These are phyloP conservation scores for Elaphurus davidianus DNA, from an alignment of 2,113 vertebrate genomes.

Conservation along the genomic window DNA sequence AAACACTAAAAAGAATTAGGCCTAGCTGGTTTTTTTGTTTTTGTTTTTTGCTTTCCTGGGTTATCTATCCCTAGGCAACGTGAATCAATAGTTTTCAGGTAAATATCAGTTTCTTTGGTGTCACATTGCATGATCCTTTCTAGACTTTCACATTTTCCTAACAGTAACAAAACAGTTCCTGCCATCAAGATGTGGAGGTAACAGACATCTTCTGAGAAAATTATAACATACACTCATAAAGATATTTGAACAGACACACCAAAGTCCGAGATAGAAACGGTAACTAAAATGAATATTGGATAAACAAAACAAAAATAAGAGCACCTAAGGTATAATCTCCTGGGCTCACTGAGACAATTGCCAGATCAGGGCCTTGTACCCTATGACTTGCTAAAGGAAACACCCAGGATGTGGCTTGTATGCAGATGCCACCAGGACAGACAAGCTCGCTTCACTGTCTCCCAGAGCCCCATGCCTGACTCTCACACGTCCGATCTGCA, in stretches of 20 bases:
- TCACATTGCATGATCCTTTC: not conserved
- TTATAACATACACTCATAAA: not conserved
- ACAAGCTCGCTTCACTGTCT: too few species aligned
- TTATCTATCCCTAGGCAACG: not conserved
- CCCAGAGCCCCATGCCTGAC: not conserved
- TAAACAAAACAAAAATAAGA: not conserved
- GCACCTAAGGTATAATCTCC: not conserved
- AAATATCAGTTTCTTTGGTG: not conserved
- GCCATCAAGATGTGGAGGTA: not conserved
- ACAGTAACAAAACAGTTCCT: not conserved
- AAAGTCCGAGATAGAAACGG: not conserved
- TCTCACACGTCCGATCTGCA: not conserved
- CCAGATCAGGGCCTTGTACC: not conserved
- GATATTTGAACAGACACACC: slow-evolving; percentile 23
- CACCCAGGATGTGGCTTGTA: not conserved
- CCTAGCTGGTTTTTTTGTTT: not conserved
- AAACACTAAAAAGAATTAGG: not conserved
- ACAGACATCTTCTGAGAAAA: slow-evolving; percentile 37
- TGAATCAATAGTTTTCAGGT: not conserved
- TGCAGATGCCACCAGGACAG: not conserved
- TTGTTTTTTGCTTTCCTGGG: not conserved
- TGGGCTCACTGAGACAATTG: not conserved
- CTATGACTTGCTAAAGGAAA: not conserved
- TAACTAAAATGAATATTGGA: not conserved
- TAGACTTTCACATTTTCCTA: slow-evolving; percentile 27